A percentile compares a stretch with the other conserved stretches of the same genome.
These are phyloP conservation scores for Pseudopodoces humilis DNA, from an alignment of 2,113 vertebrate genomes.

Conservation along the genomic window DNA sequence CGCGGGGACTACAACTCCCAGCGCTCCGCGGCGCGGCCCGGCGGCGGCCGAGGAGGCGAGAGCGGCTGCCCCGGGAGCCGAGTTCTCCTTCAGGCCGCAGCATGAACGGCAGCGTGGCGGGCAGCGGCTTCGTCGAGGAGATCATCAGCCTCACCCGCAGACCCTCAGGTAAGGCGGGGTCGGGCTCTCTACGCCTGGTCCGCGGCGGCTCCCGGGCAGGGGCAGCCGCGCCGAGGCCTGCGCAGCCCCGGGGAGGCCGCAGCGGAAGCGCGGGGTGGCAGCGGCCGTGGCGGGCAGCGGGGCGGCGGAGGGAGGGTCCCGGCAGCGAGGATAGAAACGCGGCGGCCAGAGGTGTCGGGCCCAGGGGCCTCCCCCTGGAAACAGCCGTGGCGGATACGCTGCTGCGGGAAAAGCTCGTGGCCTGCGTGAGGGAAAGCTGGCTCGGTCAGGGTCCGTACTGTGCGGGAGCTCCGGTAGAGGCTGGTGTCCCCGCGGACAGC, in stretches of 20 bases:
- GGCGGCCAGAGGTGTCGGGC: neutral
- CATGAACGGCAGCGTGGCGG: conserved; percentile 50
- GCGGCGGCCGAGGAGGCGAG: conserved; percentile 49
- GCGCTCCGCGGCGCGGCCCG: neutral
- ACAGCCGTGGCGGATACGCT: fast-evolving
- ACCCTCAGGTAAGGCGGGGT: conserved; percentile 67
- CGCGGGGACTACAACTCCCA: conserved; percentile 66
- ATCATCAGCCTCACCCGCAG: conserved; percentile 74
- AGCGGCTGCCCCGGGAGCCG: neutral
- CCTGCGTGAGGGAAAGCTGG: neutral
- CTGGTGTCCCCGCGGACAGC: fast-evolving
- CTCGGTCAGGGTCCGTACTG: neutral
- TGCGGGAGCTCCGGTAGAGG: neutral
- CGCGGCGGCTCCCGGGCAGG: neutral
- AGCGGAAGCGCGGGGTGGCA: neutral
- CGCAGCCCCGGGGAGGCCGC: neutral
- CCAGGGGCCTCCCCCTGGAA: neutral
- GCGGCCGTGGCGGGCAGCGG: neutral
- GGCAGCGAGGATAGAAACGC: neutral
- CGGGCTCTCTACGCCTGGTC: neutral
- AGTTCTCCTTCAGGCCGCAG: neutral
- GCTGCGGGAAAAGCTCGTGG: neutral
- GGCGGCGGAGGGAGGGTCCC: neutral
- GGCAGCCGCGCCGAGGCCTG: neutral
- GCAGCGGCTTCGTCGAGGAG: conserved; percentile 58